Evolutionary conservation across 2,797 vertebrate genomes (phyloP), one percentile per base, ranked within the genome.

Genomic region (Chaetophractus vellerosus): DNA sequence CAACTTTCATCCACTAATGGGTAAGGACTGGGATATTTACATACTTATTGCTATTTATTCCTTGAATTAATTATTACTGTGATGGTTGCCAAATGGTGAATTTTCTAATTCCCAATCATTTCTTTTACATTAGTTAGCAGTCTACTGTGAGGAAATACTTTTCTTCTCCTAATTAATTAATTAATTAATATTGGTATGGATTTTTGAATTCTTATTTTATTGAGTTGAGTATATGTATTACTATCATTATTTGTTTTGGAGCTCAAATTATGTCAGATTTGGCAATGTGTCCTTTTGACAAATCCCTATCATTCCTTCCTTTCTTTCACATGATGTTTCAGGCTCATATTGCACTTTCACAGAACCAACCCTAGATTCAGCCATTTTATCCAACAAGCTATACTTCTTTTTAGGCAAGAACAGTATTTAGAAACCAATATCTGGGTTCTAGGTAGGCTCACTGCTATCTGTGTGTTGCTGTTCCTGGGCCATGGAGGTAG

Each of bases 331-430:
- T 83, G 55, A 52, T 10, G 2, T 33, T 71, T 36, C 41, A 81
- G 41, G 12, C 3, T 41, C 31, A n/a, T 28, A 50, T 82, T 64
- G 48, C 4, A 36, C 48, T 88, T 69, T 91, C 45, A 57, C 75
- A 90, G 66, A 68, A 57, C 33, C 45, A 83, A 15, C 9, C 74
- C 85, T 52, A 64, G n/a, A 59, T 78, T 33, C 45, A 48, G 26
- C 45, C 28, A 71, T 71, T 92, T 88, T 79, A 19, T 61, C 57
- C 36, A 90, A 74, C 2, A 12, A 82, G 55, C 1, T 10, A n/a
- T 59, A 18, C 12, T 88, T 91, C 41, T 88, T 88, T 81, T 45
- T 68, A 82, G n/a, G 48, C 48, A 36, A 80, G 55, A 87, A 80
- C 21, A 81, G 38, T 23, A 48, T 64, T 63, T 88, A 66, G 59